Conservation (phyloP, 30 jellyfish, hydroid and myxozoan species). For the Catostylus mosaicus region DNA sequence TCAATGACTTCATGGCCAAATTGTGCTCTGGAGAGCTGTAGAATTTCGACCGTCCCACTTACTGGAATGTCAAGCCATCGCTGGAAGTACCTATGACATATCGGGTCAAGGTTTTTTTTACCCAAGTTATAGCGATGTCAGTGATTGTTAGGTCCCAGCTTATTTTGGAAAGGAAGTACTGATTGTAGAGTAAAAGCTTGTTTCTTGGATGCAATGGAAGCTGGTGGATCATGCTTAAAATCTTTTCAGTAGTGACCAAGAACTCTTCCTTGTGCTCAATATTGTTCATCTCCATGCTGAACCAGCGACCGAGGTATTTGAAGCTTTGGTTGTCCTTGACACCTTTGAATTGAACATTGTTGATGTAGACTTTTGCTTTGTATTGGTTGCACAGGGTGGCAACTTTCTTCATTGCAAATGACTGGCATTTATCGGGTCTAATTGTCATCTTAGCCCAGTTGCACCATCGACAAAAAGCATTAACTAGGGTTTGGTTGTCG, state of each 20-base stretch:
- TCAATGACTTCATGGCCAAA: conserved; percentile 10
- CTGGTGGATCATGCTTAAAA: not conserved
- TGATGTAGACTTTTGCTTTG: not conserved
- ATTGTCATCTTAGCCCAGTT: conserved; percentile 27
- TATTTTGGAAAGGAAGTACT: conserved; percentile 22
- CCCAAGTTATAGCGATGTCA: conserved; percentile 4
- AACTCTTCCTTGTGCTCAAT: not conserved
- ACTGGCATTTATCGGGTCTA: conserved; percentile 17
- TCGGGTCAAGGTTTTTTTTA: conserved; percentile 20
- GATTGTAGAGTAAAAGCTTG: conserved; percentile 3
- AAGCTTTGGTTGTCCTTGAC: conserved; percentile 1
- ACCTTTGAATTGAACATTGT: not conserved
- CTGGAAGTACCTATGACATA: conserved; percentile 4
- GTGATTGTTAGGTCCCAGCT: conserved; percentile 23
- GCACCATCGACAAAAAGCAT: not conserved
- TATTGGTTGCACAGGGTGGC: conserved; percentile 8
- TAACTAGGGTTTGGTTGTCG: conserved; percentile 1
- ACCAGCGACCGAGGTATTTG: conserved; percentile 10
- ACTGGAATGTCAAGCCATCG: conserved; percentile 21
- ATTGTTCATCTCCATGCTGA: not conserved
- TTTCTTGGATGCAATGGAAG: conserved; percentile 23
- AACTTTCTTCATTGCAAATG: conserved; percentile 14
- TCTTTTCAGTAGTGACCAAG: not conserved
- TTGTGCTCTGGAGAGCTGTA: not conserved
- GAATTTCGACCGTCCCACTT: conserved; percentile 1